phyloP scores from a whole-genome alignment of 2,113 vertebrate genomes.

The Pyrgilauda ruficollis region DNA sequence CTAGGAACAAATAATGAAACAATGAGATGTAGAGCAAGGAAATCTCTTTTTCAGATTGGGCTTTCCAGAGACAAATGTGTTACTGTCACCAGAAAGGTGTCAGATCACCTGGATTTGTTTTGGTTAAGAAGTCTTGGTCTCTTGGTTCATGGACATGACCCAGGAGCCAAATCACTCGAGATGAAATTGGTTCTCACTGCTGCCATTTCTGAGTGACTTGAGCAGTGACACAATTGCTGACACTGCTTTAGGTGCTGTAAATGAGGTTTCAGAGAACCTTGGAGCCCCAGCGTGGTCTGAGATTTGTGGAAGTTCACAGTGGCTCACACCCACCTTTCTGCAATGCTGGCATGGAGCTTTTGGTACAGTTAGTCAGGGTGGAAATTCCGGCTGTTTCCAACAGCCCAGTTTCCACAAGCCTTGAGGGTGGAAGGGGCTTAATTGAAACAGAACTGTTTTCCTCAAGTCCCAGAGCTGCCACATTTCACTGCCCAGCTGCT shows the following conservation, averaged over 20 bases:
- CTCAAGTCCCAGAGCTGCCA: not conserved
- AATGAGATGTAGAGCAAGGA: not conserved
- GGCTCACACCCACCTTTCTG: not conserved
- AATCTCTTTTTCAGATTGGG: not conserved
- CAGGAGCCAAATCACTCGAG: not conserved
- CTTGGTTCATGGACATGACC: not conserved
- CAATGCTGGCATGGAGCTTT: not conserved
- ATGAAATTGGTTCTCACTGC: not conserved
- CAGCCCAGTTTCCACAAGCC: not conserved
- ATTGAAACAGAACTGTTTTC: not conserved
- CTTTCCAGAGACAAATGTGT: not conserved
- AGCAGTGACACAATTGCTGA: not conserved
- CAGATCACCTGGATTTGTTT: not conserved
- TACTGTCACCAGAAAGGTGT: not conserved
- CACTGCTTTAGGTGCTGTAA: not conserved
- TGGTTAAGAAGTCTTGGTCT: not conserved
- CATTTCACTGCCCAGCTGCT: slow-evolving; percentile 3
- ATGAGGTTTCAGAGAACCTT: not conserved
- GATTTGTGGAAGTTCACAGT: not conserved
- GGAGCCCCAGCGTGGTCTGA: not conserved
- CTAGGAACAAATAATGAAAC: not conserved
- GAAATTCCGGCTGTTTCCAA: not conserved
- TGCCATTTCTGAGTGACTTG: not conserved
- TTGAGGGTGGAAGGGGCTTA: not conserved
- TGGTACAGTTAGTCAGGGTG: not conserved